Evolutionary conservation across 2,113 vertebrate species (phyloP), one percentile per base, ranked within the genome.

Genomic region (Etheostoma cragini): DNA sequence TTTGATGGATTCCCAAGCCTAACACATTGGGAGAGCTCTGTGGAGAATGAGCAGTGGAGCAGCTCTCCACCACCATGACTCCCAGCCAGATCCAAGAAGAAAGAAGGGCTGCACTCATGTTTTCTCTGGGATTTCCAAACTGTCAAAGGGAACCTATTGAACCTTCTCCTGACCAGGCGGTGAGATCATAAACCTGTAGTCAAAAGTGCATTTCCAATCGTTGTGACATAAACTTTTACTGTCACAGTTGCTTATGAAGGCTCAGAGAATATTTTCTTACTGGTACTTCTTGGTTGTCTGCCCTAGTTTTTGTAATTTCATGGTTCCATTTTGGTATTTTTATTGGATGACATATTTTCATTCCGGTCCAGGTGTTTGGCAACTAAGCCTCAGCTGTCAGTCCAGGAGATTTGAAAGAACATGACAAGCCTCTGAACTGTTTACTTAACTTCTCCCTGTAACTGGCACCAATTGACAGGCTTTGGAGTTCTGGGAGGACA

Each of bases 401-500:
- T 78, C 50, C 60, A 78, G 35, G 13, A 46, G 63, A 30, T 78
- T 76, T 22, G 16, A 74, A 49, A 57, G 64, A 75, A 80, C 58
- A 77, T 63, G 72, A 89, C 84, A 82, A 71, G 63, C n/a, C 56
- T 1, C 68, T 72, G 53, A 74, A 57, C 56, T 78, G 76, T 85
- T 87, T 88, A 76, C 83, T 76, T 65, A 75, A 77, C 79, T 81
- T 83, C 72, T 60, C 73, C 46, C 62, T 72, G 79, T 87, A 81
- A 53, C 46, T 85, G 80, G 76, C 62, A 79, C 21, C 54, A 35
- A 85, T 60, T 80, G 76, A 81, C 74, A 84, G 35, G 52, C 26
- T 84, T 54, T 73, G 65, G 76, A 60, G 83, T 33, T 21, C 26
- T 47, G 16, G 62, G 11, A 60, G 49, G 57, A 63, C 63, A 70